Percentiles rank a stretch among this genome's conserved stretches.
Conservation (phyloP, 2,113 vertebrate genomes). For the Scomber scombrus region DNA sequence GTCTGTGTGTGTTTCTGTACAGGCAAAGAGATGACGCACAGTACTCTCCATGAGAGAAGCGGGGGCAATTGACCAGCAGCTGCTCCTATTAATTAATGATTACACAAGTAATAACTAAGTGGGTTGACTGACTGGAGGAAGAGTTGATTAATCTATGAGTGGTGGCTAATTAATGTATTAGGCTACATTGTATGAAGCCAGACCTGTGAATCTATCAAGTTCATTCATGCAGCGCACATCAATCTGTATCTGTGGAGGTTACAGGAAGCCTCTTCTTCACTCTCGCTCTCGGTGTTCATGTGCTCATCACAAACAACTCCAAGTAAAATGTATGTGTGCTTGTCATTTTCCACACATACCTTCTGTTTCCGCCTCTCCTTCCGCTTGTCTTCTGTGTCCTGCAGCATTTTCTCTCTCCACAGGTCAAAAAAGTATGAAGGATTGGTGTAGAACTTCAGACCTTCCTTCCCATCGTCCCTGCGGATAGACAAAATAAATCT, state of each 20-base stretch:
- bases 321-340: not conserved
- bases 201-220: conserved; percentile 33
- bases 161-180: conserved; percentile 61
- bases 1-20: conserved; percentile 18
- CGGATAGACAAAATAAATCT: conserved; percentile 1
- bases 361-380: conserved; percentile 99
- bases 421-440: conserved; percentile 99
- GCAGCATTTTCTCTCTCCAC: conserved; percentile 99
- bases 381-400: conserved; percentile 98
- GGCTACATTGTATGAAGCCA: conserved; percentile 25
- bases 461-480: conserved; percentile 98
- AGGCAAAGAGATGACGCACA: conserved; percentile 25
- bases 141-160: conserved; percentile 57
- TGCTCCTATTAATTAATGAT: conserved; percentile 78
- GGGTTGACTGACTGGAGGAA: conserved; percentile 61
- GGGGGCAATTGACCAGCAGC: conserved; percentile 64
- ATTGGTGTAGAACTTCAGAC: conserved; percentile 98
- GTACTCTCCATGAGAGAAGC: not conserved
- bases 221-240: conserved; percentile 40
- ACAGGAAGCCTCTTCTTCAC: conserved; percentile 16
- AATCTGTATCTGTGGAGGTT: conserved; percentile 13
- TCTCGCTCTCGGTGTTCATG: not conserved
- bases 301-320: not conserved
- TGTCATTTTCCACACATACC: conserved; percentile 80
- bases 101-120: conserved; percentile 64